These are phyloP conservation scores for Agriotes lineatus DNA, from an alignment of 2,888 invertebrate species.

Conservation along the genomic window DNA sequence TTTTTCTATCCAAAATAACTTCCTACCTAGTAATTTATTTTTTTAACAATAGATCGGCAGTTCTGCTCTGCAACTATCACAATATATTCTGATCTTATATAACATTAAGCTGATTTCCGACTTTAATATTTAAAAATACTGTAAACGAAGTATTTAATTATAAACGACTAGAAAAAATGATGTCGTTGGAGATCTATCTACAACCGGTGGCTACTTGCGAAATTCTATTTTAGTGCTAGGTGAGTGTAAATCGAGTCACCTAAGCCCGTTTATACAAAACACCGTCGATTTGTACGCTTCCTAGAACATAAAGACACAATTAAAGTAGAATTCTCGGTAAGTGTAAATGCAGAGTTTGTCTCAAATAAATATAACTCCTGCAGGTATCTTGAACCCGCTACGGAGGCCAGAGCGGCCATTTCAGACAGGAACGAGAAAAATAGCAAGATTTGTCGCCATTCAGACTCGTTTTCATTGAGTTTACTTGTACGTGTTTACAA, in stretches of 20 bases:
- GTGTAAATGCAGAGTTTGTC: conserved; percentile 47
- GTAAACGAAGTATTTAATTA: no score
- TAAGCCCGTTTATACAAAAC: conserved; percentile 20
- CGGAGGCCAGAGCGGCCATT: conserved; percentile 43
- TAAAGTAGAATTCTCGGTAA: conserved; percentile 38
- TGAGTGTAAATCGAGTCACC: not conserved
- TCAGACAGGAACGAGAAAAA: conserved; percentile 48
- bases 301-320: conserved; percentile 34
- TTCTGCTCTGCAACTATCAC: no score
- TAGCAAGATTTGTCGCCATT: conserved; percentile 53
- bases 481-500: conserved; percentile 45
- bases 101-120: no score
- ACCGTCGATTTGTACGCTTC: conserved; percentile 22
- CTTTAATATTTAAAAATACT: no score
- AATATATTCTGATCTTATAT: no score
- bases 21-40: no score
- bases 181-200: no score
- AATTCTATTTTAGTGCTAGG: no score
- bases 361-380: conserved; percentile 59
- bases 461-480: conserved; percentile 47
- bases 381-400: conserved; percentile 59
- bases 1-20: no score
- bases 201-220: no score
- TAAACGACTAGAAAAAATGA: no score
- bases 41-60: no score